Percentiles rank a stretch among this genome's conserved stretches.
Evolutionary conservation across 2,797 vertebrate genomes (phyloP).

Genomic region (Xenops minutus): DNA sequence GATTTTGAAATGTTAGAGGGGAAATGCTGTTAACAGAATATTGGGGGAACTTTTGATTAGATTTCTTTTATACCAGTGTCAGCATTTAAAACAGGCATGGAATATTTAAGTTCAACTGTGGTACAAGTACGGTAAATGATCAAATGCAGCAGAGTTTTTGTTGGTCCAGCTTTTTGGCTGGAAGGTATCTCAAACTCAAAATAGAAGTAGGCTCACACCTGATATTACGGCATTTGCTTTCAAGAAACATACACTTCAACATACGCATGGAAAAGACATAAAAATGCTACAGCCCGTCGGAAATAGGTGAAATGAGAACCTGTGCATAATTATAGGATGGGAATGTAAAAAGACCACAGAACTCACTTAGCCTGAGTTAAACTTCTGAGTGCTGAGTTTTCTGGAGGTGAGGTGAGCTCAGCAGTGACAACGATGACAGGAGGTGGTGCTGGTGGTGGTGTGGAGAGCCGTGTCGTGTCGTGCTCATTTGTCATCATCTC

Average conservation of each 20-base stretch:
- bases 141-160: constrained; percentile 60
- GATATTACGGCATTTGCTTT: constrained; percentile 68
- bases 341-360: constrained; percentile 20
- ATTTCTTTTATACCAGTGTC: constrained; percentile 31
- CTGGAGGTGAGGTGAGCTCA: constrained; percentile 46
- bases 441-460: background rate
- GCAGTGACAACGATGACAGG: constrained; percentile 31
- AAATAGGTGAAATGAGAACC: constrained; percentile 62
- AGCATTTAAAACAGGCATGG: constrained; percentile 20
- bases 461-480: constrained; percentile 7
- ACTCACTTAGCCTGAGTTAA: constrained; percentile 50
- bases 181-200: constrained; percentile 54
- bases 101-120: constrained; percentile 47
- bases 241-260: constrained; percentile 35
- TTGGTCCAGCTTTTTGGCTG: constrained; percentile 69
- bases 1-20: background rate
- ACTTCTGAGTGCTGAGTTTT: constrained; percentile 30
- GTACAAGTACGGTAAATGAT: constrained; percentile 49
- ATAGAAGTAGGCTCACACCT: constrained; percentile 63
- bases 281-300: constrained; percentile 26
- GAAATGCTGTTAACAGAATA: background rate
- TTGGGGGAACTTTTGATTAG: constrained; percentile 10
- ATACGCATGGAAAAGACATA: constrained; percentile 64
- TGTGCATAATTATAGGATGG: constrained; percentile 46
- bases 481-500: constrained; percentile 4